phyloP scores from a whole-genome alignment of 2,888 invertebrate genomes.

The Euzetes globulus region DNA sequence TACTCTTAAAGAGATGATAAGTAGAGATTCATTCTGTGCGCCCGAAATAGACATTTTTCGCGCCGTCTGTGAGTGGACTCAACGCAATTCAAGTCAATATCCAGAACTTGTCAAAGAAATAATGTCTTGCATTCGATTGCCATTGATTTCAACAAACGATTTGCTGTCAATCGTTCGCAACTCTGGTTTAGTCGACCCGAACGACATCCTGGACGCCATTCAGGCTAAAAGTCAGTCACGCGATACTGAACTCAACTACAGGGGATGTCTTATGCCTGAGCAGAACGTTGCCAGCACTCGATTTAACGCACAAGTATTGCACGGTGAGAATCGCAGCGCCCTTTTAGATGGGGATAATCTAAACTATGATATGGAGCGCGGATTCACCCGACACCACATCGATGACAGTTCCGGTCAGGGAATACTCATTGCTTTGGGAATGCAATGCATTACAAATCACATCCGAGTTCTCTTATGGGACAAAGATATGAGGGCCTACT shows the following conservation, averaged over 20 bases:
- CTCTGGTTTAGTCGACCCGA: slow-evolving; percentile 74
- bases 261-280: slow-evolving; percentile 68
- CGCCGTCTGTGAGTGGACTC: slow-evolving; percentile 79
- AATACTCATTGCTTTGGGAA: slow-evolving; percentile 71
- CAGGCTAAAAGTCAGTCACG: slow-evolving; percentile 71
- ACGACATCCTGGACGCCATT: slow-evolving; percentile 88
- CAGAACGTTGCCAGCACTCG: slow-evolving; percentile 81
- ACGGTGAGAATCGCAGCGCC: slow-evolving; percentile 80
- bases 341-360: slow-evolving; percentile 80
- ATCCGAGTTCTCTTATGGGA: slow-evolving; percentile 90
- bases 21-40: slow-evolving; percentile 90
- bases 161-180: slow-evolving; percentile 80
- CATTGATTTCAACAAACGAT: slow-evolving; percentile 78
- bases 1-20: slow-evolving; percentile 74
- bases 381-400: slow-evolving; percentile 79
- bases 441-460: slow-evolving; percentile 83
- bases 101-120: slow-evolving; percentile 40
- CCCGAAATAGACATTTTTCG: slow-evolving; percentile 90
- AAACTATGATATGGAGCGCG: slow-evolving; percentile 85
- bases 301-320: slow-evolving; percentile 73
- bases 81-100: slow-evolving; percentile 61
- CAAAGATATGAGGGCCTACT: slow-evolving; percentile 74
- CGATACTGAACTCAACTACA: slow-evolving; percentile 69
- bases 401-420: slow-evolving; percentile 61
- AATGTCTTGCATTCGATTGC: slow-evolving; percentile 59